Conservation (phyloP, 2,113 vertebrate genomes). For the Meriones unguiculatus region DNA sequence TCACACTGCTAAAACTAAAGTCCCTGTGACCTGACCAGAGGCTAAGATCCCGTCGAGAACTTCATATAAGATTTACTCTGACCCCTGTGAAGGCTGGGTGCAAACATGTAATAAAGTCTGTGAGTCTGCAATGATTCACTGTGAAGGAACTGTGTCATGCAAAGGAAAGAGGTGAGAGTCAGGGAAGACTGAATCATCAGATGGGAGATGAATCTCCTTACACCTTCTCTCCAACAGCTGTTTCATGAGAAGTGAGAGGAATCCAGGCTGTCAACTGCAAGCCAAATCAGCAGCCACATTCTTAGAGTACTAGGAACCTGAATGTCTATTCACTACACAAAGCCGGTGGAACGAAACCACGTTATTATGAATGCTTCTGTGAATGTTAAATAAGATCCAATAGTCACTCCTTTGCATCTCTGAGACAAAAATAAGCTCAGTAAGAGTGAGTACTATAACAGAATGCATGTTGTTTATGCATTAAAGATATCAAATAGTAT, state of each 20-base stretch:
- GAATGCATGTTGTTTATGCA: not conserved
- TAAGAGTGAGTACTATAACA: not conserved
- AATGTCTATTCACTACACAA: not conserved
- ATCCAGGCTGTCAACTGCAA: slow-evolving; percentile 3
- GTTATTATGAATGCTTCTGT: not conserved
- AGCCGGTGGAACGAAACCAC: not conserved
- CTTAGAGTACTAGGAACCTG: not conserved
- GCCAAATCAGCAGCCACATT: not conserved
- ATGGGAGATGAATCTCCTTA: not conserved
- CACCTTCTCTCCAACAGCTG: not conserved
- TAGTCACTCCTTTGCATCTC: slow-evolving; percentile 1
- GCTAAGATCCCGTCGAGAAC: slow-evolving; percentile 71
- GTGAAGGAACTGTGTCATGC: slow-evolving; percentile 72
- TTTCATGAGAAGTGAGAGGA: not conserved
- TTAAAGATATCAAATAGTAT: slow-evolving; percentile 4
- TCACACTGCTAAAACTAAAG: slow-evolving; percentile 75
- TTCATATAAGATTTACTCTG: slow-evolving; percentile 82
- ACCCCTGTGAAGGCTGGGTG: slow-evolving; percentile 63
- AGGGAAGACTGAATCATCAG: slow-evolving; percentile 18
- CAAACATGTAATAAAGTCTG: slow-evolving; percentile 76
- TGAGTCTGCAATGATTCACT: slow-evolving; percentile 77
- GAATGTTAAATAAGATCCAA: not conserved
- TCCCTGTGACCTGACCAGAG: slow-evolving; percentile 77
- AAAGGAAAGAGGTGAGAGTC: slow-evolving; percentile 30
- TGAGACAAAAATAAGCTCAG: slow-evolving; percentile 10